A percentile compares a stretch with the other conserved stretches of the same genome.
Evolutionary conservation across 1,140 invertebrate genomes (phyloP).

Genomic region (Tetramorium simillimum): DNA sequence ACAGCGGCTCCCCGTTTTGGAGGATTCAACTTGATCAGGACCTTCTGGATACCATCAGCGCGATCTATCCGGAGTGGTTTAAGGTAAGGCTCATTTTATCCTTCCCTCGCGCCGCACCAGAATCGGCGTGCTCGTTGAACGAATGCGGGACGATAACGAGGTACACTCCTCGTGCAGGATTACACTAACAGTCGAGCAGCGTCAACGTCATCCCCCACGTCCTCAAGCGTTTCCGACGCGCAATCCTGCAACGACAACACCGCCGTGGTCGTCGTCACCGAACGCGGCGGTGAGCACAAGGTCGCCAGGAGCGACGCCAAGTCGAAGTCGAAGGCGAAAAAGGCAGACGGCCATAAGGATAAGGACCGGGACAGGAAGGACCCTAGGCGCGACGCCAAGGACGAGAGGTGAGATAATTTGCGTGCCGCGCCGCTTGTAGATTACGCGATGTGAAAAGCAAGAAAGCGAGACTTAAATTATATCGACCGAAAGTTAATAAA

Average conservation of each 20-base stretch:
- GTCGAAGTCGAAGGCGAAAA: constrained; percentile 80
- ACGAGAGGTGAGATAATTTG: constrained; percentile 77
- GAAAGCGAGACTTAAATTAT: not conserved
- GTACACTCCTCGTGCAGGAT: constrained; percentile 75
- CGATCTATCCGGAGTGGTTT: constrained; percentile 97
- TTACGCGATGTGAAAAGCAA: not conserved
- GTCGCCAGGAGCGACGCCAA: constrained; percentile 74
- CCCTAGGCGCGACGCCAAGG: constrained; percentile 76
- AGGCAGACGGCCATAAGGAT: constrained; percentile 77
- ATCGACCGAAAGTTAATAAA: constrained; percentile 21
- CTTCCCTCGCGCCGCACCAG: not conserved
- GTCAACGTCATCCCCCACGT: constrained; percentile 79
- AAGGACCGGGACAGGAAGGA: constrained; percentile 80
- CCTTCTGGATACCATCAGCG: constrained; percentile 94
- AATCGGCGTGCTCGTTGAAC: constrained; percentile 49
- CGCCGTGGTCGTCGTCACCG: constrained; percentile 74
- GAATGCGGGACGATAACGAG: constrained; percentile 63
- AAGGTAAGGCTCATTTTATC: constrained; percentile 83
- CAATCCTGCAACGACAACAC: constrained; percentile 73
- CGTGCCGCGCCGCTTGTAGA: not conserved
- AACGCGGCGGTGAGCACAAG: constrained; percentile 75
- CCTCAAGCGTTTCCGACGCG: constrained; percentile 69
- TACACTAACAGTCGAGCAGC: constrained; percentile 82
- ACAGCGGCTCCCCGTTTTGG: constrained; percentile 93
- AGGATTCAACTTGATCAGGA: constrained; percentile 95